Conservation (phyloP, 2,113 vertebrate species). For the Phalacrocorax aristotelis region DNA sequence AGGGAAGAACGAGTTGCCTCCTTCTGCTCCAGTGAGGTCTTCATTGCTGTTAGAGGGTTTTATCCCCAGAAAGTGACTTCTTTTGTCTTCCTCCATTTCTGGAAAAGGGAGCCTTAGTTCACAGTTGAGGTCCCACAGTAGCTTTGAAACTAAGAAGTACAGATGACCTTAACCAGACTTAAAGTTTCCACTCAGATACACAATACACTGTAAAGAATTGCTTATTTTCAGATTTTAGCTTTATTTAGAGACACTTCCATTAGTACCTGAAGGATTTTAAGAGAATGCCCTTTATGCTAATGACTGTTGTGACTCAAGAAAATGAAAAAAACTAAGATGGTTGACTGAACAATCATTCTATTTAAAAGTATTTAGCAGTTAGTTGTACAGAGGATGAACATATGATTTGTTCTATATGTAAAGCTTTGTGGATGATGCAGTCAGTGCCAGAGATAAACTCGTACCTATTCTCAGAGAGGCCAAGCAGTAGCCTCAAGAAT, state of each 20-base stretch:
- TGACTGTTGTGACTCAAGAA: not conserved
- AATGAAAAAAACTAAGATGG: not conserved
- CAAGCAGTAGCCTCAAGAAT: conserved; percentile 67
- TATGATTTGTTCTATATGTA: not conserved
- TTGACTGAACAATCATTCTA: not conserved
- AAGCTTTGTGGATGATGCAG: not conserved
- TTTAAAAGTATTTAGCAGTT: not conserved
- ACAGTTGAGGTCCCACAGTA: not conserved
- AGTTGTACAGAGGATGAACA: not conserved
- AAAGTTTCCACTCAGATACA: not conserved
- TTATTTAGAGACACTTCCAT: not conserved
- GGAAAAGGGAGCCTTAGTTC: not conserved
- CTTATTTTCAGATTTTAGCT: not conserved
- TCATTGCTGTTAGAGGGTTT: not conserved
- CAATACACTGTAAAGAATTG: not conserved
- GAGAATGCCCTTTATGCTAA: not conserved
- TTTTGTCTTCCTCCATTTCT: not conserved
- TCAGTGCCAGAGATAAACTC: not conserved
- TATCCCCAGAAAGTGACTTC: not conserved
- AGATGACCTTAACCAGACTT: not conserved
- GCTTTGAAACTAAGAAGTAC: not conserved
- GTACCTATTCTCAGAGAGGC: conserved; percentile 71
- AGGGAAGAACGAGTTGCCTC: not conserved
- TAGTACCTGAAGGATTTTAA: not conserved
- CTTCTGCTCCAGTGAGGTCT: conserved; percentile 14